These are phyloP conservation scores for Lophura nycthemera DNA, from an alignment of 2,113 vertebrate species.

Conservation along the genomic window DNA sequence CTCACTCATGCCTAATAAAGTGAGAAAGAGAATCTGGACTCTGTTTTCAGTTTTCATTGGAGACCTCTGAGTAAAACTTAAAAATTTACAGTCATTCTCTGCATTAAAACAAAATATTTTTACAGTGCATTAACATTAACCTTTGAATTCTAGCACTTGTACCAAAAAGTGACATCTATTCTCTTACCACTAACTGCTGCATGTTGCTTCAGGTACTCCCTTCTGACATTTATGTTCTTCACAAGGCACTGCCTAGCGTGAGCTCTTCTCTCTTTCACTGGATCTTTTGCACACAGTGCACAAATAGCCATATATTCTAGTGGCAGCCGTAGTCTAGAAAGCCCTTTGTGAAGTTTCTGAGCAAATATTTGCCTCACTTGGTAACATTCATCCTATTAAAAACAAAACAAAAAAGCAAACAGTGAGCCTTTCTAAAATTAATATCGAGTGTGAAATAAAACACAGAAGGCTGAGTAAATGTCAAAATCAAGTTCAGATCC, in stretches of 20 bases:
- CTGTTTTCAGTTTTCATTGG: background rate
- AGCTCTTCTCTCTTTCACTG: slow-evolving; percentile 95
- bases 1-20: background rate
- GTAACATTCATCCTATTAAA: slow-evolving; percentile 94
- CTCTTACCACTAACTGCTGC: slow-evolving; percentile 95
- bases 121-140: background rate
- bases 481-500: background rate
- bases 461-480: background rate
- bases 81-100: background rate
- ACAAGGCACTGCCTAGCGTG: slow-evolving; percentile 97
- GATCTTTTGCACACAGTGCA: slow-evolving; percentile 97
- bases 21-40: background rate
- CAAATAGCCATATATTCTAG: slow-evolving; percentile 98
- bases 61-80: background rate
- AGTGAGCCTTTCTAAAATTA: background rate
- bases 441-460: background rate
- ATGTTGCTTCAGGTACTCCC: slow-evolving; percentile 98
- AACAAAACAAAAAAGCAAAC: background rate
- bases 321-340: slow-evolving; percentile 93
- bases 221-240: slow-evolving; percentile 96
- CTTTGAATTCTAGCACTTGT: background rate
- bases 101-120: background rate
- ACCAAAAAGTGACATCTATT: background rate
- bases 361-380: slow-evolving; percentile 97
- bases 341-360: slow-evolving; percentile 97